Percentiles rank a stretch among this genome's conserved stretches.
Evolutionary conservation across 2,888 invertebrate species (phyloP).

Genomic region (Dimorphilus gyrociliatus): DNA sequence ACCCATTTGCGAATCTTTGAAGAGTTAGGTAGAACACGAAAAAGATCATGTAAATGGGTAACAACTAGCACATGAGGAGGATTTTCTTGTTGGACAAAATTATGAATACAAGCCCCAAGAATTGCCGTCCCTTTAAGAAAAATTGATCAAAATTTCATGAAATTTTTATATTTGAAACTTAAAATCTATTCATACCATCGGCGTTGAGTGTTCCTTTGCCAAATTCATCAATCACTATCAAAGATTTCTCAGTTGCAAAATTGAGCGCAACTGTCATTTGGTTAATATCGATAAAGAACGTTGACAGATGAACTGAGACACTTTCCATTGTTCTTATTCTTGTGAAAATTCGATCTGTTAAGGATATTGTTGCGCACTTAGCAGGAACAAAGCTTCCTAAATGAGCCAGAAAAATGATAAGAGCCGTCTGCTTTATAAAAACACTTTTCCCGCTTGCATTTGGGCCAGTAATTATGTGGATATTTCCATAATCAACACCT

Average conservation of each 20-base stretch:
- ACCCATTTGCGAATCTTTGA: too few species aligned
- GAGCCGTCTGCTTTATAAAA: conserved; percentile 65
- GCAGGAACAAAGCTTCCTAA: conserved; percentile 80
- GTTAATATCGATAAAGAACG: conserved; percentile 65
- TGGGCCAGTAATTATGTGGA: conserved; percentile 66
- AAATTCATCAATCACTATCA: conserved; percentile 74
- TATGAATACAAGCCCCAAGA: too few species aligned
- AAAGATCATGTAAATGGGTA: too few species aligned
- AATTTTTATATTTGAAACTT: too few species aligned
- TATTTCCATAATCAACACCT: conserved; percentile 40
- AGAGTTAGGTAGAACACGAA: too few species aligned
- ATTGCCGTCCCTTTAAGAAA: too few species aligned
- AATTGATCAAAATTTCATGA: too few species aligned
- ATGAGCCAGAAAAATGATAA: conserved; percentile 68
- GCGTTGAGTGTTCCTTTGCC: conserved; percentile 75
- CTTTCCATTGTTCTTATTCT: conserved; percentile 61
- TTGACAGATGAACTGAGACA: conserved; percentile 58
- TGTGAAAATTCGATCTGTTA: conserved; percentile 56
- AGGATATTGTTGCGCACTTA: conserved; percentile 50
- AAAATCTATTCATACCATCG: too few species aligned
- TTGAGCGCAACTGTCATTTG: conserved; percentile 60
- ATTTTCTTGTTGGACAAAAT: too few species aligned
- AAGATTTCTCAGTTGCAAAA: conserved; percentile 48
- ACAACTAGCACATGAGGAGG: too few species aligned
- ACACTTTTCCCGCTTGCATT: conserved; percentile 83